Evolutionary conservation across 2,797 vertebrate genomes (phyloP), one percentile per base, ranked within the genome.

Genomic region (Glossophaga mutica): DNA sequence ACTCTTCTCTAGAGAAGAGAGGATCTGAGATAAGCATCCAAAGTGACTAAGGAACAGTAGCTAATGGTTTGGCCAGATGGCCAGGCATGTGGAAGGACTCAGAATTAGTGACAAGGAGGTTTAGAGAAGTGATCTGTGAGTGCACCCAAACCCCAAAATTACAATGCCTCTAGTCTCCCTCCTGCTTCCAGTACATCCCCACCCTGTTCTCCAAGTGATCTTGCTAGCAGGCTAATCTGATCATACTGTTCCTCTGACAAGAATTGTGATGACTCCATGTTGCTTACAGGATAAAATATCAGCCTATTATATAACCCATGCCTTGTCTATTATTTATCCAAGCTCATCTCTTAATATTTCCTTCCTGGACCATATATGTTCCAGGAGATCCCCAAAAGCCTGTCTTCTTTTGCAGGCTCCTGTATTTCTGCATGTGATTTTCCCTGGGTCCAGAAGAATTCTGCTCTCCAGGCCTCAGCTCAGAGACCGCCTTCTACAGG

Each of bases 91-190:
- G 16, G 52, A 59, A n/a, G 26, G 46, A 65, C 29, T 34, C 32
- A 65, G 48, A 87, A 71, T 55, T 37, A 62, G 29, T 34, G 44
- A 37, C 77, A 73, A 90, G 78, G 18, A 78, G 74, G 37, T 19
- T 91, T 94, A n/a, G 42, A 42, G 78, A 85, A 68, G 67, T 14
- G 44, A 21, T 34, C 76, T 22, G n/a, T 42, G 62, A 76, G 46
- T 34, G 1, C 46, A 90, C 19, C 11, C 2, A 19, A 10, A 57
- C 2, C 57, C 44, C 14, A 18, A 91, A 67, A 46, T 90, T 42
- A 73, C n/a, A 82, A 6, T 37, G 73, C 46, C 21, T 57, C 14
- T 18, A 21, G 37, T 44, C 46, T 93, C 15, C 34, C 29, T 83
- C 44, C 39, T 0, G 3, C n/a, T 32, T 44, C 37, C 22, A 9